Base-by-base conservation (phyloP, 2,113 vertebrate species). In the Fregata magnificens region DNA sequence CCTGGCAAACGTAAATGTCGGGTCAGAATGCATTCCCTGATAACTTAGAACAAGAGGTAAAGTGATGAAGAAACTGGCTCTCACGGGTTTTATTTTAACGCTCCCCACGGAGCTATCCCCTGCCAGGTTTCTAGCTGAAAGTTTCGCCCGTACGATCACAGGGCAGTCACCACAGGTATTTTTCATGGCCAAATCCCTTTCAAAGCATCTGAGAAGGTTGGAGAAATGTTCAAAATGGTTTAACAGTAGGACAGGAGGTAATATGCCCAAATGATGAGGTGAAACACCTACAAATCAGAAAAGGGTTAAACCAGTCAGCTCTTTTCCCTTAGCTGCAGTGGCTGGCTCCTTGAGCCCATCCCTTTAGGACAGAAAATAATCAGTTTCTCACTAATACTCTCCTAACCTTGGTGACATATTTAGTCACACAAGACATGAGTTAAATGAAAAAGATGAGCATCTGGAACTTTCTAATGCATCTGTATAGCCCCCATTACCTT, bases 401-500 rank as follows among this genome's bases (percentile, higher is more conserved):
- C 25, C 59, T 66, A 62, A 72, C 9, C 7, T 44, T 77, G 45
- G 22, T 82, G 56, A 59, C 13, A 7, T 26, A 28, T 5, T 86
- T 58, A 40, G 32, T 80, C 20, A 79, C 31, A 50, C 19, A 44
- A 45, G 22, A 55, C 26, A 22, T 1, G 4, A 72, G 3, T 40
- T 85, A 62, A 65, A 45, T 63, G 1, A 4, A 49, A 80, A 89
- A 84, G 13, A 44, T 29, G 7, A 71, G 5, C 8, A 28, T 38
- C 44, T 93, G 24, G 50, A 88, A 63, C 17, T 66, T 82, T n/a
- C 18, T 47, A 18, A 18, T 28, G 10, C 5, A 19, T 38, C 21
- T 50, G 2, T 63, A 2, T 13, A 42, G 3, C 5, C 58, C 34
- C 1, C 4, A 0, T 44, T 62, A 26, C 22, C 29, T 40, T 62